Evolutionary conservation across 2,113 vertebrate species (phyloP).

Genomic region (Myrmecophaga tridactyla): DNA sequence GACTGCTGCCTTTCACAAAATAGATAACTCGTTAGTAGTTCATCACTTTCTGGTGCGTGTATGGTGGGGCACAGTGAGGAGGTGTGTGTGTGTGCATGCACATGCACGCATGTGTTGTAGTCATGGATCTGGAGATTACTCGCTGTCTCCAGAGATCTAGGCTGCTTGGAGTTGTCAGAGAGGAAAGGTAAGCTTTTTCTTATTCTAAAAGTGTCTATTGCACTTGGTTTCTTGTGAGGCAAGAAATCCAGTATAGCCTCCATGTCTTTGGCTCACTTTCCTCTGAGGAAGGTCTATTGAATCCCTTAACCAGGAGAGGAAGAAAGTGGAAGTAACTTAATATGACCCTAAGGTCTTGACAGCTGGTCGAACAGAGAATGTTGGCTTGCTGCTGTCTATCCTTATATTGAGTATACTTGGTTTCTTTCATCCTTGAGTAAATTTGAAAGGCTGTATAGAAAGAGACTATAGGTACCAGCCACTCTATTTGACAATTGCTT

Average conservation of each 20-base stretch:
- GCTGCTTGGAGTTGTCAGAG: not conserved
- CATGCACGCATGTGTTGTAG: not conserved
- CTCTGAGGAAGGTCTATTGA: not conserved
- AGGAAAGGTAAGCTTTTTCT: not conserved
- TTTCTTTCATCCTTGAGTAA: not conserved
- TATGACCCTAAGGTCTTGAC: slow-evolving; percentile 9
- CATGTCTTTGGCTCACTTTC: not conserved
- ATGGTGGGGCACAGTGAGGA: not conserved
- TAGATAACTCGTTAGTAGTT: not conserved
- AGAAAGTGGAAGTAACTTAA: slow-evolving; percentile 18
- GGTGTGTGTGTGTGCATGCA: not conserved
- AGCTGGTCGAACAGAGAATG: not conserved
- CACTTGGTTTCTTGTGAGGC: not conserved
- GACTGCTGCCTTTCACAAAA: not conserved
- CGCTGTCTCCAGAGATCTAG: not conserved
- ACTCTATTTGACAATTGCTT: not conserved
- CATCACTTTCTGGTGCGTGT: not conserved
- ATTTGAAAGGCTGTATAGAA: not conserved
- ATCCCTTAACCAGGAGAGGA: not conserved
- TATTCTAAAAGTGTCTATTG: not conserved
- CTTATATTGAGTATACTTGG: not conserved
- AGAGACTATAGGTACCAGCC: not conserved
- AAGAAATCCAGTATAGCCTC: not conserved
- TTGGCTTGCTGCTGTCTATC: not conserved
- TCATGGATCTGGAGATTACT: not conserved